Percentiles rank a stretch among this genome's conserved stretches.
Conservation (phyloP, 2,888 invertebrate genomes). For the Thalpophila matura region DNA sequence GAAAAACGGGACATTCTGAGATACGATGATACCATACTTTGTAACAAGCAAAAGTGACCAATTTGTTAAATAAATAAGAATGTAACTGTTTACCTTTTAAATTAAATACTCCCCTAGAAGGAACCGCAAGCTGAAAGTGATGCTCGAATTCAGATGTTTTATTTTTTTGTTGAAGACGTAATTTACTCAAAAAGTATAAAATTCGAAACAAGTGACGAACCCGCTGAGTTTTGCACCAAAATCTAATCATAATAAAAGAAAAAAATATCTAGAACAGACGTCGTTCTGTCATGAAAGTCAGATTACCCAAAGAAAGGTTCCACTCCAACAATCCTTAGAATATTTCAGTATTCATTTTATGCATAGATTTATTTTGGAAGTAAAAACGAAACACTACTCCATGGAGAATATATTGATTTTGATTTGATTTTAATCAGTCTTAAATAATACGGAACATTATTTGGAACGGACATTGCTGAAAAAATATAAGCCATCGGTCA, state of each 20-base stretch:
- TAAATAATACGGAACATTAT: constrained; percentile 42
- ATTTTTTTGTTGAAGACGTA: constrained; percentile 12
- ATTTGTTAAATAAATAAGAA: constrained; percentile 3
- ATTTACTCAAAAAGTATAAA: constrained; percentile 34
- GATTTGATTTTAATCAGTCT: constrained; percentile 45
- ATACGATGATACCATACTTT: not conserved
- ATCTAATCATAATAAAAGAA: constrained; percentile 4
- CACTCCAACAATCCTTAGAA: constrained; percentile 32
- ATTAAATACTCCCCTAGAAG: constrained; percentile 9
- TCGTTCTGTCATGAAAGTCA: constrained; percentile 54
- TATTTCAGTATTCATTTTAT: constrained; percentile 52
- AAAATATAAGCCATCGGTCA: not conserved
- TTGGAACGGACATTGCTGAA: constrained; percentile 6
- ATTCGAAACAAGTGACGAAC: constrained; percentile 35
- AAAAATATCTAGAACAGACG: constrained; percentile 23
- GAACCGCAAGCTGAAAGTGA: not conserved
- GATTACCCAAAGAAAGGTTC: constrained; percentile 45
- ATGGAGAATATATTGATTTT: constrained; percentile 48
- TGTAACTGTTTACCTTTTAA: not conserved
- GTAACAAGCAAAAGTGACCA: not conserved
- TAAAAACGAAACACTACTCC: constrained; percentile 37
- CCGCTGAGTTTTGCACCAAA: constrained; percentile 41
- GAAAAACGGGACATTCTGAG: not conserved
- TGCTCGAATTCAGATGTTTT: constrained; percentile 17
- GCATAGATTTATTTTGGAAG: constrained; percentile 46